These are phyloP conservation scores for Amblyjoppa proteus DNA, from an alignment of 2,888 invertebrate species.

Conservation along the genomic window DNA sequence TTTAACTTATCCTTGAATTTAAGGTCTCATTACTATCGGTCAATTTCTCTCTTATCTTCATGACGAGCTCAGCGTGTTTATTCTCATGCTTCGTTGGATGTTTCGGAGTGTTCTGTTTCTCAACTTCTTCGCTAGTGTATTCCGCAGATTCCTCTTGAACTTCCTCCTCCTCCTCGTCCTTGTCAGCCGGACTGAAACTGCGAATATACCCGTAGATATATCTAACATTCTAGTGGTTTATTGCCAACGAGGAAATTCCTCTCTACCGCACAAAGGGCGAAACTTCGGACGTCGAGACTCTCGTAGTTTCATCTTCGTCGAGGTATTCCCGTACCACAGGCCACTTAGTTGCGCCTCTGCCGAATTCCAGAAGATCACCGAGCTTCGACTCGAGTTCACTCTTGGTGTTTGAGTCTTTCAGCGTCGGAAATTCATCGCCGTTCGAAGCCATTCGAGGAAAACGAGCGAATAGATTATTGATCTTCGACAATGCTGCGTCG, in stretches of 20 bases:
- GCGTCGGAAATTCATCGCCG: constrained; percentile 26
- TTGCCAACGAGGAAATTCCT: constrained; percentile 15
- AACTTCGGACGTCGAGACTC: constrained; percentile 27
- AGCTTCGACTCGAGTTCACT: constrained; percentile 58
- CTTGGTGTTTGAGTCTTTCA: constrained; percentile 33
- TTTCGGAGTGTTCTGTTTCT: constrained; percentile 17
- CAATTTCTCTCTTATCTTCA: constrained; percentile 56
- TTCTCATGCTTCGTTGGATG: constrained; percentile 9
- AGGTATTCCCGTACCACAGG: constrained; percentile 22
- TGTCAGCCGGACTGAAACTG: constrained; percentile 60
- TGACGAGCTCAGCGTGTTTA: constrained; percentile 36
- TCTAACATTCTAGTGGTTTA: constrained; percentile 12
- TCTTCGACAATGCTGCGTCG: constrained; percentile 58
- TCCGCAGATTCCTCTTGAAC: constrained; percentile 23
- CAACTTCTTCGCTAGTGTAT: neutral
- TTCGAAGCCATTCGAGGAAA: constrained; percentile 41
- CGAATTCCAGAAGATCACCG: constrained; percentile 59
- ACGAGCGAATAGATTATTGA: constrained; percentile 57
- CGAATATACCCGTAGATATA: constrained; percentile 16
- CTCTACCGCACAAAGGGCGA: constrained; percentile 62
- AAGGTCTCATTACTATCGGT: constrained; percentile 48
- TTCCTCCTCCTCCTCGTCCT: constrained; percentile 36
- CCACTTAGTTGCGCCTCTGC: constrained; percentile 10
- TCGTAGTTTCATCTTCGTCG: constrained; percentile 32
- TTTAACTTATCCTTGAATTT: neutral